Conservation (phyloP, 2,113 vertebrate genomes). For the Bos taurus region ARS-UCD2.0 NC_037354.1:45560001-45560500, state of each 20-base stretch:
- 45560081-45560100: neutral
- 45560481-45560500: neutral
- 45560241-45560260: neutral
- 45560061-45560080: neutral
- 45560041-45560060: neutral
- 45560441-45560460: neutral
- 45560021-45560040: neutral
- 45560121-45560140: neutral
- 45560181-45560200: neutral
- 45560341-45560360: neutral
- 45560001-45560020: neutral
- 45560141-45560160: neutral
- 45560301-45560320: neutral
- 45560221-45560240: neutral
- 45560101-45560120: neutral
- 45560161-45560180: neutral
- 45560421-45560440: neutral
- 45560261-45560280: neutral
- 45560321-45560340: neutral
- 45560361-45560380: neutral
- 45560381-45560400: conserved; percentile 3
- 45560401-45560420: neutral
- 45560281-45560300: neutral
- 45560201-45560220: neutral
- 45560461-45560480: neutral